Base-by-base conservation (phyloP, 2,113 vertebrate genomes). In the Anser brachyrhynchus region DNA sequence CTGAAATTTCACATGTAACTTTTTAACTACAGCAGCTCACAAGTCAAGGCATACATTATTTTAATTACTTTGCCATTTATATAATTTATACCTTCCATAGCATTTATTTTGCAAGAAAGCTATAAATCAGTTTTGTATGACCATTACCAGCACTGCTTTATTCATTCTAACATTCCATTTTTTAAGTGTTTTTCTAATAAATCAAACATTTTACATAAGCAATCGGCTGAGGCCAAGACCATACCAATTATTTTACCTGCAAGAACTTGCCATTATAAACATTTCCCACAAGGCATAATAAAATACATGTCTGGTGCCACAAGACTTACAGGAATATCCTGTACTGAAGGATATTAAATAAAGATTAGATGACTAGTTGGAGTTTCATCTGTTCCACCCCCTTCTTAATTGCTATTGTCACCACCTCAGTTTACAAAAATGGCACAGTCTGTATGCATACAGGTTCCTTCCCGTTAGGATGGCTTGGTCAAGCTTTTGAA, bases 161-260 rank as follows among this genome's bases (percentile, higher is more conserved):
- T 28, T 84, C 46, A 78, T 43, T 84, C 73, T 62, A 87, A 72
- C 72, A 87, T 87, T 88, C 65, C 7, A 81, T 61, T 96, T 95
- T 90, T 91, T 9, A 92, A 92, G 51, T 71, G 61, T 51, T 92
- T 92, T 82, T 65, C 69, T 84, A 96, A 93, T 87, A 95, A 96
- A 96, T 94, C 92, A 94, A 92, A 66, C 29, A 26, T 64, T 44
- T 75, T 21, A 93, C 28, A 70, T 81, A 94, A 84, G 79, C 67
- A 91, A 87, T 35, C 52, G 72, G 83, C 51, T 92, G n/a, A 90
- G 79, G 80, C 76, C 58, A 96, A 75, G 66, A 62, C 44, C 51
- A 19, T 39, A 71, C 69, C 72, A 90, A 95, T 82, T 88, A 95
- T 91, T 96, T 90, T 74, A 93, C 93, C 84, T 93, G 79, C 54